Evolutionary conservation across 2,797 vertebrate genomes (phyloP).

Genomic region (Epinephelus coioides): DNA sequence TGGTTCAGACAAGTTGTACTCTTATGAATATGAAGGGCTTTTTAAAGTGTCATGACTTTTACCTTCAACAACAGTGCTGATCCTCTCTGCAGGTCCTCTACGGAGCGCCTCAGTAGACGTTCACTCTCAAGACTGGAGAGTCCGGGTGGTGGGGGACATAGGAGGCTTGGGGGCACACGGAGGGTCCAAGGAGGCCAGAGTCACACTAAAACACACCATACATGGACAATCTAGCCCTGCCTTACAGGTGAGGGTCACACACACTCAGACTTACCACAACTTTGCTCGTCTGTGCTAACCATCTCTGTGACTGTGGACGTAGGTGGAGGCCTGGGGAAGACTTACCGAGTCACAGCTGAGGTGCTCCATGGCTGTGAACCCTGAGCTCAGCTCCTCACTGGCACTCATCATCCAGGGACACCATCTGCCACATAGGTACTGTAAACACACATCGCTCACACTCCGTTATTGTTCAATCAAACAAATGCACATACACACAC

Average conservation of each 20-base stretch:
- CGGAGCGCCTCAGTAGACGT: constrained; percentile 68
- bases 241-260: constrained; percentile 69
- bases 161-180: constrained; percentile 67
- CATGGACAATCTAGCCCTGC: constrained; percentile 54
- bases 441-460: background rate
- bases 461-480: constrained; percentile 18
- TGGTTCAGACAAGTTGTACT: background rate
- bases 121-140: constrained; percentile 52
- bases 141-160: constrained; percentile 70
- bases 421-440: constrained; percentile 82
- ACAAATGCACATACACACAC: background rate
- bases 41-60: background rate
- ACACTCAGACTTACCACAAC: too few species aligned
- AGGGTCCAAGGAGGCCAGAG: constrained; percentile 74
- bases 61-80: background rate
- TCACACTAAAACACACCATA: constrained; percentile 74
- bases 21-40: background rate
- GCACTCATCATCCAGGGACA: constrained; percentile 83
- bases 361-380: constrained; percentile 82
- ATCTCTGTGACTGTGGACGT: constrained; percentile 11
- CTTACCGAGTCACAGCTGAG: constrained; percentile 80
- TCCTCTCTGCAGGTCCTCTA: constrained; percentile 69
- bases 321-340: constrained; percentile 85
- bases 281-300: constrained; percentile 4
- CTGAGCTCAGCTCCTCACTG: constrained; percentile 80